A percentile compares a stretch with the other conserved stretches of the same genome.
Evolutionary conservation across 2,888 invertebrate genomes (phyloP).

Genomic region (Syritta pipiens): DNA sequence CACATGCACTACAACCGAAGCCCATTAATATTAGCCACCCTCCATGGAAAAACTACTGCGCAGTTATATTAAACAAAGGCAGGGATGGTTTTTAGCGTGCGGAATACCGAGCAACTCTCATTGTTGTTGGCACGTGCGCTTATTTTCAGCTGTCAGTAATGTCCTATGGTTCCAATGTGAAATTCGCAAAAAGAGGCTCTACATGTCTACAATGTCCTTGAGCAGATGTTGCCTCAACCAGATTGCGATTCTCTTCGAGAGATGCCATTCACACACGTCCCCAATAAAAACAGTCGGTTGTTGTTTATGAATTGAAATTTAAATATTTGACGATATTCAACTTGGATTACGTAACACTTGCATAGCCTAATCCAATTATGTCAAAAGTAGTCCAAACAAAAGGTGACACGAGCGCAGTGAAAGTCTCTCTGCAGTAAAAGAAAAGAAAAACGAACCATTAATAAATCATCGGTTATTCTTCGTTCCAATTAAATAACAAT

Average conservation of each 20-base stretch:
- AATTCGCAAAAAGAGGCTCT: background rate
- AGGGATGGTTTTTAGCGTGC: conserved; percentile 35
- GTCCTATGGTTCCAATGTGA: background rate
- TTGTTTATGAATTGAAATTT: background rate
- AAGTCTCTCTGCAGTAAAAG: conserved; percentile 25
- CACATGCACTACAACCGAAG: background rate
- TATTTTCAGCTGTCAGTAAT: conserved; percentile 44
- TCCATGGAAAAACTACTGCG: conserved; percentile 23
- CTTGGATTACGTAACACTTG: conserved; percentile 16
- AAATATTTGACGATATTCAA: background rate
- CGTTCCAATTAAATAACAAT: conserved; percentile 32
- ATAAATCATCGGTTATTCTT: conserved; percentile 9
- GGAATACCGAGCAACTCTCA: conserved; percentile 31
- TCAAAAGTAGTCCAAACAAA: conserved; percentile 33
- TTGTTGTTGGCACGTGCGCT: conserved; percentile 53
- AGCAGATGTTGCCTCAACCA: conserved; percentile 40
- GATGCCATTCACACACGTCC: background rate
- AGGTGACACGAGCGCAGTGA: conserved; percentile 42
- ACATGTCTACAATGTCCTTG: conserved; percentile 13
- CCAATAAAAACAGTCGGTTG: background rate
- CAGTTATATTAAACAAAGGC: conserved; percentile 20
- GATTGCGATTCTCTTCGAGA: background rate
- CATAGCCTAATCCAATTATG: conserved; percentile 38
- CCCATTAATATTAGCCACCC: conserved; percentile 10
- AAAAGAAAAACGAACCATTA: conserved; percentile 1